These are phyloP conservation scores for Drosophila elegans DNA, from an alignment of 1,140 invertebrate genomes.

Conservation along the genomic window DNA sequence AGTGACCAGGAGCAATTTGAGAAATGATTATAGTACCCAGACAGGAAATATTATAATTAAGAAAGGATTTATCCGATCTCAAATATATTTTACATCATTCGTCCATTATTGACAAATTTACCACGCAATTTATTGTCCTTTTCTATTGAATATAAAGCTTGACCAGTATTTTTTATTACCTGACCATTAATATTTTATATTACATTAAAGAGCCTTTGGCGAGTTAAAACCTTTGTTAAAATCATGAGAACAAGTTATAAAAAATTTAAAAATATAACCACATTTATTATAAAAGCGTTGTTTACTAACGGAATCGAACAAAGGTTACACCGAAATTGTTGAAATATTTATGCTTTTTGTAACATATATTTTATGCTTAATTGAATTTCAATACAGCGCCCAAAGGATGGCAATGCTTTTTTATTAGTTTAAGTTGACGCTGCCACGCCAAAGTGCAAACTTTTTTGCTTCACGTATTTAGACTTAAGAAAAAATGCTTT, in stretches of 20 bases:
- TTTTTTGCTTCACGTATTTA: conserved; percentile 13
- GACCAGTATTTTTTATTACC: conserved; percentile 18
- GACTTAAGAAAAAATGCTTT: conserved; percentile 34
- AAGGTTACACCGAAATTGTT: conserved; percentile 27
- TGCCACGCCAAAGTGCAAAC: not conserved
- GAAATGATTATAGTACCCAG: not conserved
- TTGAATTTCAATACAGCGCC: conserved; percentile 14
- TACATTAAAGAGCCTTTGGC: conserved; percentile 54
- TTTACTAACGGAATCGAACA: conserved; percentile 12
- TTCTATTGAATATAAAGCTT: not conserved
- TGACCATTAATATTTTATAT: conserved; percentile 41
- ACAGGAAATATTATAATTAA: not conserved
- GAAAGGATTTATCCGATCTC: conserved; percentile 20
- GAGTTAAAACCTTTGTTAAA: conserved; percentile 45
- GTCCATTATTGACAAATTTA: not conserved
- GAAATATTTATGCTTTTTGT: conserved; percentile 51
- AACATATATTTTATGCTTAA: conserved; percentile 31
- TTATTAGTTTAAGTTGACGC: conserved; percentile 32
- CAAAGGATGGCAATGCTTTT: conserved; percentile 38
- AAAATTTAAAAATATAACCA: not conserved
- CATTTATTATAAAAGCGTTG: conserved; percentile 7
- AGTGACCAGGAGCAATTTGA: not conserved
- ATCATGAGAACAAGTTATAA: conserved; percentile 26
- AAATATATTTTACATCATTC: not conserved
- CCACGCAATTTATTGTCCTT: not conserved